Evolutionary conservation across 2,888 invertebrate genomes (phyloP).

Genomic region (Steinernema scapterisci): DNA sequence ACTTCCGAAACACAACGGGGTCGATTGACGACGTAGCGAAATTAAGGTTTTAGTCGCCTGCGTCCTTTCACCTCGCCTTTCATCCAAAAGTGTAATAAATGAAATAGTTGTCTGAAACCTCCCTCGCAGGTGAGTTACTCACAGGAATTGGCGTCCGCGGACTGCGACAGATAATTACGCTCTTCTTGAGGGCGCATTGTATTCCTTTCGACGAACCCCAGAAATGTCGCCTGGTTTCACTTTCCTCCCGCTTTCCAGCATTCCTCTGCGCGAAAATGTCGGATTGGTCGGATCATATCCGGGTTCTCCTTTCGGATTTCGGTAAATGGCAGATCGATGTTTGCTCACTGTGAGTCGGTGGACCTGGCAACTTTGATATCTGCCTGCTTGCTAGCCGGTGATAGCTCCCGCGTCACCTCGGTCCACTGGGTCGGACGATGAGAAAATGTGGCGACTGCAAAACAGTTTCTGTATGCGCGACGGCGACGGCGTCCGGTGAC

Average conservation of each 20-base stretch:
- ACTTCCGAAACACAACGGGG: too few relatives aligned
- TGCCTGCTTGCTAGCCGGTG: neutral
- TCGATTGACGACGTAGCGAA: too few relatives aligned
- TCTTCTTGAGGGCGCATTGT: conserved; percentile 30
- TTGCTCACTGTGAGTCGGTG: neutral
- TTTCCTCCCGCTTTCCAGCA: conserved; percentile 20
- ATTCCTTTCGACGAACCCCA: neutral
- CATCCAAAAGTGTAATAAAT: conserved; percentile 23
- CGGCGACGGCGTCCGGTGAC: neutral
- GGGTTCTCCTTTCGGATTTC: neutral
- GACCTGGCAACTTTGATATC: neutral
- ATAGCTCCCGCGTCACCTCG: neutral
- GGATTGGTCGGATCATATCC: neutral
- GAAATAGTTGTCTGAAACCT: neutral
- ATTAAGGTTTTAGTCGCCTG: too few relatives aligned
- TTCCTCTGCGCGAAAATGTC: neutral
- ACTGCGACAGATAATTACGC: conserved; percentile 30
- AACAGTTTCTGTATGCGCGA: conserved; percentile 28
- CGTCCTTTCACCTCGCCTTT: neutral
- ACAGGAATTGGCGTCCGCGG: neutral
- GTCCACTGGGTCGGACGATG: neutral
- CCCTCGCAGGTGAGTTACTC: conserved; percentile 14
- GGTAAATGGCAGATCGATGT: too few relatives aligned
- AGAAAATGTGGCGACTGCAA: conserved; percentile 27
- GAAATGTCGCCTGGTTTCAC: conserved; percentile 23